Conservation (phyloP, 30 jellyfish, hydroid and myxozoan genomes). For the Aurelia sp. region DNA sequence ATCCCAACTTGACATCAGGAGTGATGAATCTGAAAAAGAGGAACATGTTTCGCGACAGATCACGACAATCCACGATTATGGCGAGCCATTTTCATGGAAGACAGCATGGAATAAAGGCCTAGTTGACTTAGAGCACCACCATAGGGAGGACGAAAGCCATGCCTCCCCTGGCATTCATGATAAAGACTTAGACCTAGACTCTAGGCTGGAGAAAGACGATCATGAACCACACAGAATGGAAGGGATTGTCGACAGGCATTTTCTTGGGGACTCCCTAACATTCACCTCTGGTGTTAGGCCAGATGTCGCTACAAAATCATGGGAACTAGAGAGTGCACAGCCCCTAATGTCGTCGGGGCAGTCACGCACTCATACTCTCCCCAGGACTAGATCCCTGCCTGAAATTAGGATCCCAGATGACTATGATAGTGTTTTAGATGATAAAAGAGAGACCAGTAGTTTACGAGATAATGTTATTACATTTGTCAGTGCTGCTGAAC, state of each 20-base stretch:
- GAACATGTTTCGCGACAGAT: slow-evolving; percentile 14
- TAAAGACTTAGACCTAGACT: background rate
- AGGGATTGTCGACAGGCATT: slow-evolving; percentile 25
- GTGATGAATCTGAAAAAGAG: slow-evolving; percentile 2
- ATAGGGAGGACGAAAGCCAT: background rate
- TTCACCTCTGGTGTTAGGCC: slow-evolving; percentile 37
- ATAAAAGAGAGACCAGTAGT: slow-evolving; percentile 42
- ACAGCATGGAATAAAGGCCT: slow-evolving; percentile 33
- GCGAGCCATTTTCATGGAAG: slow-evolving; percentile 60
- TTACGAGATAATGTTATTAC: slow-evolving; percentile 51
- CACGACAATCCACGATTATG: slow-evolving; percentile 9
- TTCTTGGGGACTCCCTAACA: slow-evolving; percentile 28
- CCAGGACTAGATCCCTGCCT: slow-evolving; percentile 50
- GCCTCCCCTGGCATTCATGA: background rate
- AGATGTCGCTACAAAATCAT: slow-evolving; percentile 33
- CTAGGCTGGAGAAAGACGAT: slow-evolving; percentile 12
- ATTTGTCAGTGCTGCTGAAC: slow-evolving; percentile 43
- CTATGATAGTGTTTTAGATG: slow-evolving; percentile 43
- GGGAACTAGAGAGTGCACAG: slow-evolving; percentile 64
- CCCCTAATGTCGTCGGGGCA: slow-evolving; percentile 60
- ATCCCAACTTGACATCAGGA: slow-evolving; percentile 1
- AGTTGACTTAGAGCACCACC: slow-evolving; percentile 26
- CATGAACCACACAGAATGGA: slow-evolving; percentile 33
- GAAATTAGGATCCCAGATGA: slow-evolving; percentile 55
- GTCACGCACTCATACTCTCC: slow-evolving; percentile 51